Conservation (phyloP, 2,797 vertebrate species). For the Sciaenops ocellatus region DNA sequence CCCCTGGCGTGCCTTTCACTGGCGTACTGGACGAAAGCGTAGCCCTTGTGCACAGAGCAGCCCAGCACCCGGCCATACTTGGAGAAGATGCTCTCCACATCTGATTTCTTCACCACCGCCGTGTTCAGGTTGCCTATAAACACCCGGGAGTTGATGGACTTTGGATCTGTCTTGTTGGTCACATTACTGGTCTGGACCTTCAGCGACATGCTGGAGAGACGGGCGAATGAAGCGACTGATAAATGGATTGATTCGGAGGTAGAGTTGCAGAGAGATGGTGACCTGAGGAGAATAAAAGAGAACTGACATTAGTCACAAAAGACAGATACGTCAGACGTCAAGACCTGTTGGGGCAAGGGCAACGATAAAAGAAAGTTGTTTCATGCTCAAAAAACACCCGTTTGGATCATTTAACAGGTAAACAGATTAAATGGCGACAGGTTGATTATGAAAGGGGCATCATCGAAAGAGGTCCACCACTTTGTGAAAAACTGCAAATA, state of each 20-base stretch:
- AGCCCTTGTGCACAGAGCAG: slow-evolving; percentile 96
- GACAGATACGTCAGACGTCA: neutral
- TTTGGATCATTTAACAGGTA: too few relatives aligned
- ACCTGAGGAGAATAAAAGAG: slow-evolving; percentile 20
- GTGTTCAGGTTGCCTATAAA: slow-evolving; percentile 98
- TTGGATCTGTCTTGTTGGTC: slow-evolving; percentile 98
- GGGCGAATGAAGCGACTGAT: neutral
- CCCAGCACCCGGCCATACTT: slow-evolving; percentile 94
- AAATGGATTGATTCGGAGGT: neutral
- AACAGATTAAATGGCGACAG: too few relatives aligned
- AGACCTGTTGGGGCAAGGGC: neutral
- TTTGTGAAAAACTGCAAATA: too few relatives aligned
- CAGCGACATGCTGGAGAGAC: slow-evolving; percentile 86
- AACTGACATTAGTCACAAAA: neutral
- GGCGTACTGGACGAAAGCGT: slow-evolving; percentile 95
- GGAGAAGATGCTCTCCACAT: slow-evolving; percentile 94
- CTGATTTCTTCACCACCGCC: slow-evolving; percentile 93
- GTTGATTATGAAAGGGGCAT: too few relatives aligned
- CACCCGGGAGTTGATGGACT: slow-evolving; percentile 95
- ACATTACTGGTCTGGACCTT: slow-evolving; percentile 96
- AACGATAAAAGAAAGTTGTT: too few relatives aligned
- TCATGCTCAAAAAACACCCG: too few relatives aligned
- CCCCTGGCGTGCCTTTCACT: slow-evolving; percentile 92
- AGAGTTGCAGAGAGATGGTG: neutral
- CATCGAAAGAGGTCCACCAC: too few relatives aligned